Evolutionary conservation across 2,113 vertebrate species (phyloP).

Genomic region (Coregonus clupeaformis): DNA sequence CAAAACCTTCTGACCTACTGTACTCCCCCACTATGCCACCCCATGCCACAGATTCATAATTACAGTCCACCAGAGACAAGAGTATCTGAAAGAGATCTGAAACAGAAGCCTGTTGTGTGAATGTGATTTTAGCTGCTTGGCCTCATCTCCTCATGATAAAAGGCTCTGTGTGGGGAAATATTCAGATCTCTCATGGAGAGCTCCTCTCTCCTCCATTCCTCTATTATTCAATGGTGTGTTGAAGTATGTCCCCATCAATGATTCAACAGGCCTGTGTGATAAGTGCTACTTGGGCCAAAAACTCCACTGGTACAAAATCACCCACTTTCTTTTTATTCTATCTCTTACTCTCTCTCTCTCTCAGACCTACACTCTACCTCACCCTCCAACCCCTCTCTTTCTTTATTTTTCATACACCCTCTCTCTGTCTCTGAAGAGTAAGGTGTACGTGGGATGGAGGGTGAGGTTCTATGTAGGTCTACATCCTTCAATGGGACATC

Average conservation of each 20-base stretch:
- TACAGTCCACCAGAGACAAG: background rate
- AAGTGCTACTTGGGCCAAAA: conserved; percentile 51
- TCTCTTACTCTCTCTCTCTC: conserved; percentile 1
- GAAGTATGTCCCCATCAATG: conserved; percentile 67
- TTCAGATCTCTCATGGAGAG: conserved; percentile 33
- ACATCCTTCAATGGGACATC: too few species aligned
- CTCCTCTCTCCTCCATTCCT: conserved; percentile 32
- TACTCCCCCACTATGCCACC: background rate
- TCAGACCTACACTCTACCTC: background rate
- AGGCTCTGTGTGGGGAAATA: conserved; percentile 30
- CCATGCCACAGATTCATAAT: conserved; percentile 1
- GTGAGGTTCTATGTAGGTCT: too few species aligned
- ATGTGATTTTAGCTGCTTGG: conserved; percentile 15
- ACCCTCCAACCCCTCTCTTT: background rate
- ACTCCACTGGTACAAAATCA: conserved; percentile 16
- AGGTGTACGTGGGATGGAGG: background rate
- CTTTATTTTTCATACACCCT: background rate
- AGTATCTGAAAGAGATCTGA: background rate
- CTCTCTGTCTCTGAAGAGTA: background rate
- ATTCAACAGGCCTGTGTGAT: conserved; percentile 53
- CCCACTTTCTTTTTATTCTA: background rate
- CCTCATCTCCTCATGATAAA: conserved; percentile 24
- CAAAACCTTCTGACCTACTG: background rate
- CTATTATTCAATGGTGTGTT: conserved; percentile 66
- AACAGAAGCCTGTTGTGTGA: background rate